Evolutionary conservation across 2,113 vertebrate species (phyloP), one percentile per base, ranked within the genome.

Genomic region (Menura novaehollandiae): DNA sequence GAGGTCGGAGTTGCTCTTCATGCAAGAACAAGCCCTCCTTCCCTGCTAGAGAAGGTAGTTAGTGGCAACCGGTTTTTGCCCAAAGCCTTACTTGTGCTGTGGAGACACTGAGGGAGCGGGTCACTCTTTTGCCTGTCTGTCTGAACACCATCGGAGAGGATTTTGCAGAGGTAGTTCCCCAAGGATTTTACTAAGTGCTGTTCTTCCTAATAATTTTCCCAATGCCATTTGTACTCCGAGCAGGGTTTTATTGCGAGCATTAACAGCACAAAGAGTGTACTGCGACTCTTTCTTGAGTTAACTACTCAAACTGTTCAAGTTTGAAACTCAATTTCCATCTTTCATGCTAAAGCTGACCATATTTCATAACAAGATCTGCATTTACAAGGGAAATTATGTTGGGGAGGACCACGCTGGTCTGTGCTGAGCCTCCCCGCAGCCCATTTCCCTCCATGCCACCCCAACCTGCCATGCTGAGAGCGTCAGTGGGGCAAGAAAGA

Each of bases 151-250:
- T 53, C 8, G 1, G 30, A 84, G 75, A 85, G 47, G 51, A 35
- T 84, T 94, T 87, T 63, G 47, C 39, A 85, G 89, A 78, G 81
- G 85, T 63, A 33, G 56, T 26, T 94, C 93, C 92, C 95, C 27
- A 46, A 66, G 93, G 89, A 75, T 78, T 94, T 94, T 91, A 15
- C 28, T 85, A 89, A 93, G 89, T 96, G 89, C 77, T 82, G 18
- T 47, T 96, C 84, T 80, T 93, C 81, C 56, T 66, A 51, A 81
- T 87, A 78, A 87, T 94, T 96, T 93, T 78, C 81, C 59, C 59
- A 85, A 77, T 51, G 56, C 91, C 81, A 30, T 91, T 96, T 93
- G 56, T 81, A 63, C 77, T 78, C 59, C 0, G 0, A 81, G 47
- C 16, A 85, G 60, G 35, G 64, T 67, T 97, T 96, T 92, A 94